Percentiles rank a stretch among this genome's conserved stretches.
Conservation (phyloP, 2,113 vertebrate genomes). For the Himantopus leucocephalus region DNA sequence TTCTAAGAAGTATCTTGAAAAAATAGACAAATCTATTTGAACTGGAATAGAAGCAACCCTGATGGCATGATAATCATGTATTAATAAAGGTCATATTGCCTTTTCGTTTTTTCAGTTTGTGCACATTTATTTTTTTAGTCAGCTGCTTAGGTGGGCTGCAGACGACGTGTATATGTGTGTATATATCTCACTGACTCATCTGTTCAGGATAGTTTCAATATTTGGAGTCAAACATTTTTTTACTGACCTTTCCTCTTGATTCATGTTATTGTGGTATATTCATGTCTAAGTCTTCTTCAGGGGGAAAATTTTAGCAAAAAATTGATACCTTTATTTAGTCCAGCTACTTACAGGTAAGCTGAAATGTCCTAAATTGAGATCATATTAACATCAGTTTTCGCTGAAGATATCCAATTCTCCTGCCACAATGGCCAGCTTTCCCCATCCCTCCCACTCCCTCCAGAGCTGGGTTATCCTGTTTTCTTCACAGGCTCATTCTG, state of each 20-base stretch:
- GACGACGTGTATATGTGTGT: fast-evolving
- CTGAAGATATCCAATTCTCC: neutral
- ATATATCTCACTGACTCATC: neutral
- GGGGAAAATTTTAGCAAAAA: neutral
- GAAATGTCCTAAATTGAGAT: neutral
- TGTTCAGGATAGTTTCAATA: neutral
- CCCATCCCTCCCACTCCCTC: neutral
- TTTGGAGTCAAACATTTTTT: neutral
- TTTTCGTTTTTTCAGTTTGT: neutral
- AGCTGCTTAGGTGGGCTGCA: neutral
- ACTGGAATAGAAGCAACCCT: neutral
- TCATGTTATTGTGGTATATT: neutral
- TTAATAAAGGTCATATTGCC: neutral
- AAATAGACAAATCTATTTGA: neutral
- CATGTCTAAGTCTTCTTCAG: neutral
- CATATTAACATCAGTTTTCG: neutral
- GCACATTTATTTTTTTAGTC: neutral
- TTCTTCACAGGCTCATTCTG: neutral
- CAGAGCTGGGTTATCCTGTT: neutral
- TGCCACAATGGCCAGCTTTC: neutral
- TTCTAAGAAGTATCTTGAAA: neutral
- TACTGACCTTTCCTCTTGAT: neutral
- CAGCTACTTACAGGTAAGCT: neutral
- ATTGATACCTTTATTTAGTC: neutral
- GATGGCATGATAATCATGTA: neutral